These are phyloP conservation scores for Drosophila pachea DNA, from an alignment of 1,140 invertebrate genomes.

Conservation along the genomic window DNA sequence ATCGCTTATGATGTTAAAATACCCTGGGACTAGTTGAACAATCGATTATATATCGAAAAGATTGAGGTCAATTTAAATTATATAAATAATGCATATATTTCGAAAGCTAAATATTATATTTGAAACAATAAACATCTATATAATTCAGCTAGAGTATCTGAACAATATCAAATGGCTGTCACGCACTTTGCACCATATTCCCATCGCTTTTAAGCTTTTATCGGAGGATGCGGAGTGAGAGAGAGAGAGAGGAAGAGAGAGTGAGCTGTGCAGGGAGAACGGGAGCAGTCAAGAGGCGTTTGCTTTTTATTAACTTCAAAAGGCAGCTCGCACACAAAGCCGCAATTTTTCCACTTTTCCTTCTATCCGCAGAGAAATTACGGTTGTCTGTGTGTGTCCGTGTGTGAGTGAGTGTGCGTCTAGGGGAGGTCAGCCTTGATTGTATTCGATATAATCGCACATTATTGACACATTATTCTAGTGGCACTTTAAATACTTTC, in stretches of 20 bases:
- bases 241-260: background rate
- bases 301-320: slow-evolving; percentile 46
- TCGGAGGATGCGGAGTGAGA: background rate
- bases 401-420: slow-evolving; percentile 9
- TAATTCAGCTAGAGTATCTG: background rate
- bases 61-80: too few species aligned
- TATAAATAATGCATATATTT: too few species aligned
- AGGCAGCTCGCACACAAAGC: slow-evolving; percentile 26
- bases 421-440: slow-evolving; percentile 25
- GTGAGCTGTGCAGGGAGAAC: background rate
- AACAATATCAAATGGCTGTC: slow-evolving; percentile 9
- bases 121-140: too few species aligned
- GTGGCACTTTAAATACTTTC: slow-evolving; percentile 42
- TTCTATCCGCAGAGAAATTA: slow-evolving; percentile 34
- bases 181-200: slow-evolving; percentile 18
- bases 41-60: too few species aligned
- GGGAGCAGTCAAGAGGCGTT: slow-evolving; percentile 9
- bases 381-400: slow-evolving; percentile 24
- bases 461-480: slow-evolving; percentile 68
- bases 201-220: background rate
- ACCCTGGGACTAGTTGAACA: too few species aligned
- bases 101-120: background rate
- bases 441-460: slow-evolving; percentile 64
- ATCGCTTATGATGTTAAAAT: too few species aligned
- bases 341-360: slow-evolving; percentile 23